These are phyloP conservation scores for Amiota communis DNA, from an alignment of 2,888 invertebrate genomes.

Conservation along the genomic window DNA sequence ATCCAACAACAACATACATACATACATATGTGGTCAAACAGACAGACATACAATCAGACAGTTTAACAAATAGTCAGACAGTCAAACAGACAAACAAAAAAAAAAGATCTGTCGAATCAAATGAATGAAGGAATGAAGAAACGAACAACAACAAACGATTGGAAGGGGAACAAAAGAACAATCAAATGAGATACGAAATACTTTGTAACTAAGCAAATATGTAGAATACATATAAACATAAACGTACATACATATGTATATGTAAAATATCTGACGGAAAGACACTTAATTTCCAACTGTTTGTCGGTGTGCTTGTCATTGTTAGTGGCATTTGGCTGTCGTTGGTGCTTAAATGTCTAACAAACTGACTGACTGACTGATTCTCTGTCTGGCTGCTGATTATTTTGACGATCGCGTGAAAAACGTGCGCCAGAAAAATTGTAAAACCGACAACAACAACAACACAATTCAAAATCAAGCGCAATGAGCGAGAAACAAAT, in stretches of 20 bases:
- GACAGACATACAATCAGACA: no score
- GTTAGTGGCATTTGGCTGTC: background rate
- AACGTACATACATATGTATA: background rate
- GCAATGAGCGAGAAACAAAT: background rate
- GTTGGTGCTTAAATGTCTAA: background rate
- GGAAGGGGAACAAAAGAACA: background rate
- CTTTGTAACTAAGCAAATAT: constrained; percentile 4
- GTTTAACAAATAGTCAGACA: no score
- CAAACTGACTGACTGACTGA: background rate
- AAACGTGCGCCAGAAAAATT: constrained; percentile 13
- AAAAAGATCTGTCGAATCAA: background rate
- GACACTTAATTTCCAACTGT: background rate
- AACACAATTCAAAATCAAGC: constrained; percentile 5
- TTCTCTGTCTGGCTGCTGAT: background rate
- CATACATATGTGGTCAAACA: no score
- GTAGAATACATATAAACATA: background rate
- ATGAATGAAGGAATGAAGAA: background rate
- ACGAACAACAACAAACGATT: background rate
- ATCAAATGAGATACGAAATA: constrained; percentile 2
- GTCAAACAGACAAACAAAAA: background rate
- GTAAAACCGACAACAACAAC: constrained; percentile 25
- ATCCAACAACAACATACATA: no score
- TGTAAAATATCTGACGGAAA: no score
- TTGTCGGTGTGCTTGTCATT: background rate
- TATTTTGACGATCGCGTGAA: constrained; percentile 15